Percentiles rank a stretch among this genome's conserved stretches.
phyloP scores from a whole-genome alignment of 2,113 vertebrate genomes.

The Agapornis roseicollis region DNA sequence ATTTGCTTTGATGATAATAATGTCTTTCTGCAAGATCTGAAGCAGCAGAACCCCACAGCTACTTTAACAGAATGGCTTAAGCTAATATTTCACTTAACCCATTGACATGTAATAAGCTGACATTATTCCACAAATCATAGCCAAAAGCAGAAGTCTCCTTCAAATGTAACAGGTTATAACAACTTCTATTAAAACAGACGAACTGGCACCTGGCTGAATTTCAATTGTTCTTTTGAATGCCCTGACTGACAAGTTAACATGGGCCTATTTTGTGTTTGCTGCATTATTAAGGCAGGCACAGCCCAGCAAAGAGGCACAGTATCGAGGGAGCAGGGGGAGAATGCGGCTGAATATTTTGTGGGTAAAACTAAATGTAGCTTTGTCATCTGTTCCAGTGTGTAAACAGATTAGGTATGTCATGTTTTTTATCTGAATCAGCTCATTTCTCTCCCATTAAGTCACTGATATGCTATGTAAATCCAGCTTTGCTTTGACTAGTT shows the following conservation, averaged over 20 bases:
- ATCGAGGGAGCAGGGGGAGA: neutral
- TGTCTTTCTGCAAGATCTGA: neutral
- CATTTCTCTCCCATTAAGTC: conserved; percentile 31
- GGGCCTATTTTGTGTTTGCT: neutral
- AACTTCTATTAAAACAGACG: neutral
- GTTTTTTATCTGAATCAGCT: conserved; percentile 30
- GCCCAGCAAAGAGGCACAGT: neutral
- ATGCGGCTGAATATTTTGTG: neutral
- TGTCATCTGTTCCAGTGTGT: neutral
- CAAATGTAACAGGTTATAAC: neutral
- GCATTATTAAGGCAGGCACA: neutral
- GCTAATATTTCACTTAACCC: neutral
- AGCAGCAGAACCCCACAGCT: neutral
- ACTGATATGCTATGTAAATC: conserved; percentile 8
- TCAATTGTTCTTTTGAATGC: neutral
- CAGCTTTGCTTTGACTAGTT: neutral
- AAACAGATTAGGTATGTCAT: conserved; percentile 32
- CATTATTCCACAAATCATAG: neutral
- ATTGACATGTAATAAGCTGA: neutral
- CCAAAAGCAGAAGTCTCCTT: conserved; percentile 7
- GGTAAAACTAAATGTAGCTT: neutral
- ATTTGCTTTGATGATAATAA: neutral
- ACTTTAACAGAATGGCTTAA: neutral
- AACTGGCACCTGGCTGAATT: neutral
- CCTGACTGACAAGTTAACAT: neutral